Evolutionary conservation across 2,888 invertebrate species (phyloP).

Genomic region (Poecilus cupreus): DNA sequence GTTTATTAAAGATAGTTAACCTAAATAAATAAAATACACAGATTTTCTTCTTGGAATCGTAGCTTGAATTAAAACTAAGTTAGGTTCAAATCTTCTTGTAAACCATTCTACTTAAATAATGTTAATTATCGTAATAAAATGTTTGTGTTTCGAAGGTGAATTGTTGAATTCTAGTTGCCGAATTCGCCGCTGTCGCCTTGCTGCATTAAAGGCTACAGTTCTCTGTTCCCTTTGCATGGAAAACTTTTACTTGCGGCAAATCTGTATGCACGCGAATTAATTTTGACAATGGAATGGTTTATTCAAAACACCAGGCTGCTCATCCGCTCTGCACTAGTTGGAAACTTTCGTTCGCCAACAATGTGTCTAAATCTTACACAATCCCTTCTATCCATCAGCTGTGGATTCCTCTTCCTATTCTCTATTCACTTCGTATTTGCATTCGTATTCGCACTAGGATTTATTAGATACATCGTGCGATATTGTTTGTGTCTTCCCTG

Average conservation of each 20-base stretch:
- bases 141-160: not conserved
- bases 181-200: not conserved
- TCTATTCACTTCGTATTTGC: slow-evolving; percentile 35
- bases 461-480: slow-evolving; percentile 28
- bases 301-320: slow-evolving; percentile 47
- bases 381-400: slow-evolving; percentile 45
- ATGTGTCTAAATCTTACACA: slow-evolving; percentile 55
- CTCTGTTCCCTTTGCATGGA: not conserved
- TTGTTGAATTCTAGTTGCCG: not conserved
- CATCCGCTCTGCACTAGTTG: slow-evolving; percentile 31
- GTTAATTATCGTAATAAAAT: too few relatives aligned
- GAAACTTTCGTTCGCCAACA: slow-evolving; percentile 49
- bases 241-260: slow-evolving; percentile 26
- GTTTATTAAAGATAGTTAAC: too few relatives aligned
- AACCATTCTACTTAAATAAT: too few relatives aligned
- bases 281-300: slow-evolving; percentile 47
- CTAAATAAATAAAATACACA: too few relatives aligned
- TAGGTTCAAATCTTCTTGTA: too few relatives aligned
- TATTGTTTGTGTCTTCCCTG: slow-evolving; percentile 20
- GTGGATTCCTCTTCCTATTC: slow-evolving; percentile 22
- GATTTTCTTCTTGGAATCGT: too few relatives aligned
- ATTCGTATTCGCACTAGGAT: slow-evolving; percentile 24
- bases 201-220: slow-evolving; percentile 13
- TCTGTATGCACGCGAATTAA: slow-evolving; percentile 50
- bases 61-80: too few relatives aligned